phyloP scores from a whole-genome alignment of 2,113 vertebrate species.

The Poeciliopsis retropinna region DNA sequence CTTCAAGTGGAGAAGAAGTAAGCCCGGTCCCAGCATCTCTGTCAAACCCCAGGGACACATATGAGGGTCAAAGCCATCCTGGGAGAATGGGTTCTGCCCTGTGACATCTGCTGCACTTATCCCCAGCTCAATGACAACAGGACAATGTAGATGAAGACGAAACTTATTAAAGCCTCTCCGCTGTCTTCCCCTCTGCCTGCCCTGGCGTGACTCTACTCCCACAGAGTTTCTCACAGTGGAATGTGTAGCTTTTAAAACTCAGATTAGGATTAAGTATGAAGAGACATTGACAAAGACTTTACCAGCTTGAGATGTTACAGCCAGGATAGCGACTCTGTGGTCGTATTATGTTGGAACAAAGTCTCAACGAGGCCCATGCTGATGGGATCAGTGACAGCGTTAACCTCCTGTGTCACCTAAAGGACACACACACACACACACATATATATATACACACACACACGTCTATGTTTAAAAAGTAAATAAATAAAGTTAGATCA shows the following conservation, averaged over 20 bases:
- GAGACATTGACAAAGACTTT: constrained; percentile 51
- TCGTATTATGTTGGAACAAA: constrained; percentile 39
- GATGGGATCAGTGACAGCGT: constrained; percentile 31
- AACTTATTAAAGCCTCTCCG: constrained; percentile 53
- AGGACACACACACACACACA: background rate
- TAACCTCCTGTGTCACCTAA: background rate
- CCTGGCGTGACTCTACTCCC: constrained; percentile 9
- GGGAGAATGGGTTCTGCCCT: constrained; percentile 71
- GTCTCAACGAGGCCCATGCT: constrained; percentile 14
- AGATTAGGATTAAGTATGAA: constrained; percentile 36
- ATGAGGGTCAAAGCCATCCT: constrained; percentile 74
- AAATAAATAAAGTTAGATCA: background rate
- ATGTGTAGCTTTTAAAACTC: background rate
- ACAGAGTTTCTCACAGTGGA: constrained; percentile 23
- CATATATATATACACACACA: too few relatives aligned
- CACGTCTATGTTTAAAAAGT: background rate
- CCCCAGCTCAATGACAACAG: constrained; percentile 57
- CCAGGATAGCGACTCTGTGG: constrained; percentile 1
- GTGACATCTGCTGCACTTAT: constrained; percentile 76
- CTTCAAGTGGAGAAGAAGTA: constrained; percentile 53
- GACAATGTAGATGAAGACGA: constrained; percentile 70
- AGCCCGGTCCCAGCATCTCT: constrained; percentile 67
- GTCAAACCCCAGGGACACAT: constrained; percentile 69
- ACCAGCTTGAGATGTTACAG: constrained; percentile 17
- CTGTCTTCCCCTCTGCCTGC: constrained; percentile 16